Conservation (phyloP, 2,797 vertebrate species). For the Pogoniulus pusillus region DNA sequence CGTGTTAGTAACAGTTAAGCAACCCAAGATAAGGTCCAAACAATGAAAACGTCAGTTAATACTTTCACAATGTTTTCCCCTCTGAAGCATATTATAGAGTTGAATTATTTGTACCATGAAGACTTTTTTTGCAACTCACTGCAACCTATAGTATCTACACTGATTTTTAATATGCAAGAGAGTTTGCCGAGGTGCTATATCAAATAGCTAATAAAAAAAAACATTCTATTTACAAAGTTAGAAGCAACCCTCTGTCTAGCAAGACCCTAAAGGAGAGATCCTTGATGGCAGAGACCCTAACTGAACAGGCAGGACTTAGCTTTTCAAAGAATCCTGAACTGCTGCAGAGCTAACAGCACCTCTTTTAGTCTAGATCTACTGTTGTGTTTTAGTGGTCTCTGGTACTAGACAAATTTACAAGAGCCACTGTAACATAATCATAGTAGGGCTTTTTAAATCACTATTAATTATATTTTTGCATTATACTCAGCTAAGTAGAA, state of each 20-base stretch:
- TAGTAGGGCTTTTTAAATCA: background rate
- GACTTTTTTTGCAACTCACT: background rate
- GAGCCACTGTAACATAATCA: background rate
- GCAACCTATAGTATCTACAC: background rate
- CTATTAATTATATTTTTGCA: background rate
- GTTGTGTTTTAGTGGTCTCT: background rate
- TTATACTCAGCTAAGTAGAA: background rate
- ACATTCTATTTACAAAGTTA: background rate
- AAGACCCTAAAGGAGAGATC: background rate
- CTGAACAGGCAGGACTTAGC: fast-evolving
- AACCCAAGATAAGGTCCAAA: background rate
- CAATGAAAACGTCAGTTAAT: background rate
- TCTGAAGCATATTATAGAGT: background rate
- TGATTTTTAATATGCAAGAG: background rate
- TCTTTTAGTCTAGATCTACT: background rate
- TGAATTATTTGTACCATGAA: background rate
- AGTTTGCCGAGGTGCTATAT: fast-evolving
- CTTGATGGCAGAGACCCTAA: background rate
- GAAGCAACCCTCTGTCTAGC: background rate
- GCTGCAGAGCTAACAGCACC: background rate
- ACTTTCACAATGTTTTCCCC: background rate
- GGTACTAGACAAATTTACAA: background rate
- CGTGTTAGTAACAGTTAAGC: background rate
- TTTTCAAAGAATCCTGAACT: background rate
- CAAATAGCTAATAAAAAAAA: background rate